Evolutionary conservation across 2,113 vertebrate genomes (phyloP).

Genomic region (Gasterosteus aculeatus): DNA sequence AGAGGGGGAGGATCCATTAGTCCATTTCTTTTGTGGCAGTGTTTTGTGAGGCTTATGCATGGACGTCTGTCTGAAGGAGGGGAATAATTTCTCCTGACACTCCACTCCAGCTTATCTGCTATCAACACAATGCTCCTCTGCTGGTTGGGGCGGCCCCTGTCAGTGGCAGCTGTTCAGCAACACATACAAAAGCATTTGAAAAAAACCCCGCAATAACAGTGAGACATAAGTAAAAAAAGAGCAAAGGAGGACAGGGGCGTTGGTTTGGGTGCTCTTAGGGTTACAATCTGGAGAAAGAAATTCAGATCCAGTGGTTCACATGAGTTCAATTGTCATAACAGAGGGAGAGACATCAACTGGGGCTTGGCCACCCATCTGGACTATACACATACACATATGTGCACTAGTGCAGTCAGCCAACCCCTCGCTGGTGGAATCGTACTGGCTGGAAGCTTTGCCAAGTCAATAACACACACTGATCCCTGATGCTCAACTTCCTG

Average conservation of each 20-base stretch:
- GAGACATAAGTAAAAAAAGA: slow-evolving; percentile 38
- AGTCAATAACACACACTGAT: slow-evolving; percentile 78
- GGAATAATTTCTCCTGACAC: slow-evolving; percentile 56
- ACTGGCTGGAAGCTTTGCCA: slow-evolving; percentile 70
- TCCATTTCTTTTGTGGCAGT: slow-evolving; percentile 51
- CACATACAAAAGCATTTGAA: slow-evolving; percentile 74
- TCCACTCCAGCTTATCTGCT: slow-evolving; percentile 67
- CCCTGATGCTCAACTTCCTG: slow-evolving; percentile 73
- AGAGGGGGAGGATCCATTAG: slow-evolving; percentile 21
- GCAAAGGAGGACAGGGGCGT: slow-evolving; percentile 16
- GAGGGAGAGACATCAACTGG: slow-evolving; percentile 65
- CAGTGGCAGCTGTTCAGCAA: slow-evolving; percentile 60
- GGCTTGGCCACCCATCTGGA: slow-evolving; percentile 75
- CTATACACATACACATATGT: slow-evolving; percentile 60
- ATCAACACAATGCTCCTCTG: slow-evolving; percentile 63
- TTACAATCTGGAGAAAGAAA: slow-evolving; percentile 28
- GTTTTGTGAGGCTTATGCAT: slow-evolving; percentile 57
- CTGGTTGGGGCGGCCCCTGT: slow-evolving; percentile 73
- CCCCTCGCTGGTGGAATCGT: slow-evolving; percentile 65
- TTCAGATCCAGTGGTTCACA: slow-evolving; percentile 53
- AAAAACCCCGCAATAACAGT: slow-evolving; percentile 58
- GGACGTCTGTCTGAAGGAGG: slow-evolving; percentile 36
- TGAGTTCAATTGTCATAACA: slow-evolving; percentile 72
- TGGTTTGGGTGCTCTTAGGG: slow-evolving; percentile 39
- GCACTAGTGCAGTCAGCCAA: slow-evolving; percentile 64